phyloP scores from a whole-genome alignment of 2,113 vertebrate genomes.

The Laterallus jamaicensis region DNA sequence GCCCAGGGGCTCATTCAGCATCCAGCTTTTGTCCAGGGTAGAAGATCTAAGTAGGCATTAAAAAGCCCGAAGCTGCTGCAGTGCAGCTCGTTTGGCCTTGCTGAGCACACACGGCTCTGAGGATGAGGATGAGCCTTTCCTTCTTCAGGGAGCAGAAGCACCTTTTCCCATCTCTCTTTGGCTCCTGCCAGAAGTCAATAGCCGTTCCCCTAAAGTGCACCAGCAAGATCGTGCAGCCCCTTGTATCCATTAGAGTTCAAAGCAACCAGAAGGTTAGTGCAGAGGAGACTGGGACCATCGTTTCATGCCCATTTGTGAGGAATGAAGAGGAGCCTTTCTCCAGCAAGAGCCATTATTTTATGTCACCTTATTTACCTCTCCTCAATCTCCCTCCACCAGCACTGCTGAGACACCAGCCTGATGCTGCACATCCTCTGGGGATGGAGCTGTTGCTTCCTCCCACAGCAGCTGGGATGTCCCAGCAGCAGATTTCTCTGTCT shows the following conservation, averaged over 20 bases:
- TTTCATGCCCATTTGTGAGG: neutral
- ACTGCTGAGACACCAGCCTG: accelerated
- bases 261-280: neutral
- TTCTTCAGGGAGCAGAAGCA: accelerated
- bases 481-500: neutral
- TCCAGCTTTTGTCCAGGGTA: neutral
- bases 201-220: neutral
- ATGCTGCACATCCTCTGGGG: neutral
- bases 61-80: accelerated
- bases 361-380: neutral
- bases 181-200: neutral
- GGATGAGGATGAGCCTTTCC: neutral
- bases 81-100: neutral
- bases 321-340: neutral
- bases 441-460: neutral
- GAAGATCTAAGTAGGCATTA: accelerated
- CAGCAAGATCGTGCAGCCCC: neutral
- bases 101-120: neutral
- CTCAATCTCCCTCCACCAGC: accelerated
- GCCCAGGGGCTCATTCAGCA: accelerated
- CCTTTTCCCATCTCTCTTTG: neutral
- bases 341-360: neutral
- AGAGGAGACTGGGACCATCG: accelerated
- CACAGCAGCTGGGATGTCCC: neutral
- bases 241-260: neutral